These are phyloP conservation scores for Sphecodes monilicornis DNA, from an alignment of 2,888 invertebrate genomes.

Conservation along the genomic window DNA sequence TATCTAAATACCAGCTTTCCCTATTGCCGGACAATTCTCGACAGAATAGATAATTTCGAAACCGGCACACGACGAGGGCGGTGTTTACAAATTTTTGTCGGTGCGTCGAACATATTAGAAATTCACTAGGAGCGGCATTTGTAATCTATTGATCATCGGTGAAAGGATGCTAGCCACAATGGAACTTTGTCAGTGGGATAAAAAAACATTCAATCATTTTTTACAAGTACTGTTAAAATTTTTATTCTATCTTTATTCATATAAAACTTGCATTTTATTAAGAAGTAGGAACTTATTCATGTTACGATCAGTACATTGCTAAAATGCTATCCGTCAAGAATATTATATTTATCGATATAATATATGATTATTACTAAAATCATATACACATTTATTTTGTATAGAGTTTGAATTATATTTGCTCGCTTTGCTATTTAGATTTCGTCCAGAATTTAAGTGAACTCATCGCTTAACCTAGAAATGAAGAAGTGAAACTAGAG, in stretches of 20 bases:
- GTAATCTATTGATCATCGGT: not conserved
- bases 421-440: no score
- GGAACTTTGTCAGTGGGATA: not conserved
- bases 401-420: no score
- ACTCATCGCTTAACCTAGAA: no score
- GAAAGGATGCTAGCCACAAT: not conserved
- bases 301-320: no score
- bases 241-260: not conserved
- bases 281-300: no score
- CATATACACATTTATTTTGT: no score
- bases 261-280: no score
- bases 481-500: no score
- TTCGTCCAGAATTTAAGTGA: no score
- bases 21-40: not conserved
- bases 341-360: no score
- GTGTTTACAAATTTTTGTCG: not conserved
- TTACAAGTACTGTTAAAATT: not conserved
- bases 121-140: slow-evolving; percentile 6
- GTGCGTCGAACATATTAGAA: not conserved
- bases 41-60: slow-evolving; percentile 15
- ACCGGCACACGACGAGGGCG: slow-evolving; percentile 8
- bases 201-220: not conserved
- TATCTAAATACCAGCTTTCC: not conserved
- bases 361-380: no score
- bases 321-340: no score